phyloP scores from a whole-genome alignment of 2,888 invertebrate species.

The Exocentrus adspersus region DNA sequence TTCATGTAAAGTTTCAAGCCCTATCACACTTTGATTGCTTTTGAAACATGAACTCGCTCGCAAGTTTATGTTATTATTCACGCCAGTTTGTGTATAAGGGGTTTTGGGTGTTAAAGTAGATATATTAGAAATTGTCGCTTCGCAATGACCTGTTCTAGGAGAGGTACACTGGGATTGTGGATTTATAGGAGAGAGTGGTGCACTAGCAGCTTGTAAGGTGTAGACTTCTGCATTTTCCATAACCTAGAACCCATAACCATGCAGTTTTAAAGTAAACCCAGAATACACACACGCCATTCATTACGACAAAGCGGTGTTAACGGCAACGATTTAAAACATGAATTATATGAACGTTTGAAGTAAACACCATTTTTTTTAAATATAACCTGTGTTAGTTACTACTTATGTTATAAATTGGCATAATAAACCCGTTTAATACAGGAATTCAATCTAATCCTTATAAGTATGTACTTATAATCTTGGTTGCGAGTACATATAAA shows the following conservation, averaged over 20 bases:
- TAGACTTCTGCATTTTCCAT: conserved; percentile 75
- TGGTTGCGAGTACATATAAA: too few species aligned
- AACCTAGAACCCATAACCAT: conserved; percentile 69
- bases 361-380: too few species aligned
- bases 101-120: conserved; percentile 25
- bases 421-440: too few species aligned
- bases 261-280: conserved; percentile 32
- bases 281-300: not conserved
- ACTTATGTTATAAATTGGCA: too few species aligned
- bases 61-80: conserved; percentile 23
- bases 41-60: conserved; percentile 34
- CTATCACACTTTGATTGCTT: conserved; percentile 35
- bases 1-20: conserved; percentile 56
- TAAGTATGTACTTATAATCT: too few species aligned
- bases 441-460: too few species aligned
- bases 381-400: too few species aligned
- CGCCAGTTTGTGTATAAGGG: conserved; percentile 40
- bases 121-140: not conserved
- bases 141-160: conserved; percentile 35
- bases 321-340: too few species aligned
- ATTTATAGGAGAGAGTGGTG: conserved; percentile 65
- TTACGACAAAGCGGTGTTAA: too few species aligned
- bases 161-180: conserved; percentile 51
- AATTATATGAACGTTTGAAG: too few species aligned
- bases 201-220: conserved; percentile 73